Evolutionary conservation across 2,888 invertebrate genomes (phyloP).

Genomic region (Thumatha senex): DNA sequence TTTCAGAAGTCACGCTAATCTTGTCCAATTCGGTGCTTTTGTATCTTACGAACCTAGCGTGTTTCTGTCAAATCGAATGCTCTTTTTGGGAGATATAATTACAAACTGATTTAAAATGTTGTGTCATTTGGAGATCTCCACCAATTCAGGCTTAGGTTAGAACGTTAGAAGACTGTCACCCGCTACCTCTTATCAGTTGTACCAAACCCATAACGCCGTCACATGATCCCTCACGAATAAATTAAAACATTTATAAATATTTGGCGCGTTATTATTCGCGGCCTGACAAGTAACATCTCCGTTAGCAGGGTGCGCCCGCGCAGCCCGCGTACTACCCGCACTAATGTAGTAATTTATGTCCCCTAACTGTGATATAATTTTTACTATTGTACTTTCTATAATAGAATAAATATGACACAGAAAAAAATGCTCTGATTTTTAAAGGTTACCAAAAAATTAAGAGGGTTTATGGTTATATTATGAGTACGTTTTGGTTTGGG

Average conservation of each 20-base stretch:
- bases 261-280: slow-evolving; percentile 66
- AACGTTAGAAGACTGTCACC: not conserved
- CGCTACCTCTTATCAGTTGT: slow-evolving; percentile 27
- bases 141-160: too few species aligned
- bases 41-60: too few species aligned
- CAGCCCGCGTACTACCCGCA: slow-evolving; percentile 21
- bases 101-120: too few species aligned
- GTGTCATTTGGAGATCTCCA: too few species aligned
- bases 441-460: not conserved
- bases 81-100: too few species aligned
- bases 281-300: slow-evolving; percentile 34
- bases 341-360: slow-evolving; percentile 38
- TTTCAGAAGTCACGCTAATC: too few species aligned
- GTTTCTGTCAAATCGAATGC: too few species aligned
- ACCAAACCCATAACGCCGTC: slow-evolving; percentile 12
- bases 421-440: slow-evolving; percentile 9
- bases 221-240: slow-evolving; percentile 57
- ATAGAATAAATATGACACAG: slow-evolving; percentile 8
- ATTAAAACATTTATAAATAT: slow-evolving; percentile 82
- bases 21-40: too few species aligned
- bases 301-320: slow-evolving; percentile 40
- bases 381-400: slow-evolving; percentile 20
- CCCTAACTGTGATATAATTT: slow-evolving; percentile 34
- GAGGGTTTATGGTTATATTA: not conserved
- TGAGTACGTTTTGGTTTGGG: not conserved